Conservation (phyloP, 1,140 invertebrate genomes). For the Agrilus planipennis region DNA sequence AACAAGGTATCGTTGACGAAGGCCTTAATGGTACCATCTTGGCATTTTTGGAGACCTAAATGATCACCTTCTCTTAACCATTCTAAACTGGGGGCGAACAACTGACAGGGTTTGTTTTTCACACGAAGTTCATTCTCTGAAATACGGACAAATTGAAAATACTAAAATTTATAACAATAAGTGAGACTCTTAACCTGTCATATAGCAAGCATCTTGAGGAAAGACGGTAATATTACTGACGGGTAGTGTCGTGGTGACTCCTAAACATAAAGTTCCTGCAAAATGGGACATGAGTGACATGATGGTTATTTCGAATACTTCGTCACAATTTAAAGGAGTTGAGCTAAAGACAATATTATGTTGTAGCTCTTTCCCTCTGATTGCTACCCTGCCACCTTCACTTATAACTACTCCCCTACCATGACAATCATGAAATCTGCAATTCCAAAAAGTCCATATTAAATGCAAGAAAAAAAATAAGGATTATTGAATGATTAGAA, state of each 20-base stretch:
- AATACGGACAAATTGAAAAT: constrained; percentile 33
- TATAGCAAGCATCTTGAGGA: constrained; percentile 49
- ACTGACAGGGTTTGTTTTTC: constrained; percentile 44
- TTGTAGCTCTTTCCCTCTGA: constrained; percentile 48
- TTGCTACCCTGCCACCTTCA: constrained; percentile 54
- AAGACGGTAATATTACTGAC: constrained; percentile 46
- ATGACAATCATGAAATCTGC: constrained; percentile 51
- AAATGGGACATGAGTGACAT: constrained; percentile 50
- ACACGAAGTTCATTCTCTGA: constrained; percentile 52
- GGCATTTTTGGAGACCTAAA: constrained; percentile 50
- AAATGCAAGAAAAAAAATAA: no score
- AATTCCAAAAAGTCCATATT: constrained; percentile 1
- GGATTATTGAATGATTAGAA: no score
- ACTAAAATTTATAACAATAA: neutral
- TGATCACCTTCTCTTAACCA: constrained; percentile 66
- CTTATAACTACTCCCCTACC: constrained; percentile 60
- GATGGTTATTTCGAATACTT: constrained; percentile 60
- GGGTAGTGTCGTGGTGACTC: constrained; percentile 52
- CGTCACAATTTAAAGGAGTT: constrained; percentile 56
- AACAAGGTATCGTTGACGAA: constrained; percentile 71
- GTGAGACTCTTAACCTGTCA: constrained; percentile 42
- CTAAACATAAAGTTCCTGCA: constrained; percentile 64
- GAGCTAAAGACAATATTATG: constrained; percentile 64
- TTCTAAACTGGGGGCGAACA: constrained; percentile 62
- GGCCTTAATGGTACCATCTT: constrained; percentile 46